Evolutionary conservation across 2,797 vertebrate species (phyloP).

Genomic region (Sternarchorhynchus goeldii): DNA sequence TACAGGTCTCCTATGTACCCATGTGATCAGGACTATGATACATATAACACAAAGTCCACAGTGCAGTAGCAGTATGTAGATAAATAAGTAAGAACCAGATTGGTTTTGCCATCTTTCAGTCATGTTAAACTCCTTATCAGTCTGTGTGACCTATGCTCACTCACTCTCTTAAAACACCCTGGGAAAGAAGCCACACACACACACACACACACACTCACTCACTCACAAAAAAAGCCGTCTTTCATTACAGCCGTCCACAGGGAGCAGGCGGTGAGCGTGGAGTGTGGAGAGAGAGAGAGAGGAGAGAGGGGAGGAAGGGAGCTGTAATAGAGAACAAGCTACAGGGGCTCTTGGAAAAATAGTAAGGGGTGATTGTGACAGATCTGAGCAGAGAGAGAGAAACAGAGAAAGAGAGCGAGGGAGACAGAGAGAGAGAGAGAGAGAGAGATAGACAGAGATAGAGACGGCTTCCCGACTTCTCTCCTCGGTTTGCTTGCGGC

Average conservation of each 20-base stretch:
- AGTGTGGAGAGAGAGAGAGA: slow-evolving; percentile 59
- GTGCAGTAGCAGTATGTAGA: background rate
- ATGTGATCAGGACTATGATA: background rate
- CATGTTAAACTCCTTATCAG: slow-evolving; percentile 65
- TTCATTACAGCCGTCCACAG: slow-evolving; percentile 75
- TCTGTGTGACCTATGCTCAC: slow-evolving; percentile 71
- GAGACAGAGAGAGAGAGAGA: slow-evolving; percentile 23
- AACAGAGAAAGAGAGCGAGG: slow-evolving; percentile 36
- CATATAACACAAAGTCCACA: background rate
- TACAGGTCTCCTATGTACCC: background rate
- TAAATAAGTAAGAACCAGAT: background rate
- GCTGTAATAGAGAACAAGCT: slow-evolving; percentile 27
- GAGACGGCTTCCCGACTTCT: slow-evolving; percentile 57
- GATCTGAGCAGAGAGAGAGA: slow-evolving; percentile 37
- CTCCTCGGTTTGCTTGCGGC: slow-evolving; percentile 69
- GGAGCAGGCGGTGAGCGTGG: slow-evolving; percentile 67
- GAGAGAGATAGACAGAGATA: slow-evolving; percentile 44
- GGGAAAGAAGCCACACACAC: slow-evolving; percentile 49
- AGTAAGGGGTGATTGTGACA: slow-evolving; percentile 59
- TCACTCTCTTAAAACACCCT: slow-evolving; percentile 42
- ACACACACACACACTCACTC: slow-evolving; percentile 35
- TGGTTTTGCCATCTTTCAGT: slow-evolving; percentile 39
- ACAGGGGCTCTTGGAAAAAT: slow-evolving; percentile 22
- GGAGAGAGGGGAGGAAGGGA: slow-evolving; percentile 55
- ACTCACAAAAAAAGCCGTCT: slow-evolving; percentile 63